Percentiles rank a stretch among this genome's conserved stretches.
These are phyloP conservation scores for Polyergus mexicanus DNA, from an alignment of 1,140 invertebrate species.

Conservation along the genomic window DNA sequence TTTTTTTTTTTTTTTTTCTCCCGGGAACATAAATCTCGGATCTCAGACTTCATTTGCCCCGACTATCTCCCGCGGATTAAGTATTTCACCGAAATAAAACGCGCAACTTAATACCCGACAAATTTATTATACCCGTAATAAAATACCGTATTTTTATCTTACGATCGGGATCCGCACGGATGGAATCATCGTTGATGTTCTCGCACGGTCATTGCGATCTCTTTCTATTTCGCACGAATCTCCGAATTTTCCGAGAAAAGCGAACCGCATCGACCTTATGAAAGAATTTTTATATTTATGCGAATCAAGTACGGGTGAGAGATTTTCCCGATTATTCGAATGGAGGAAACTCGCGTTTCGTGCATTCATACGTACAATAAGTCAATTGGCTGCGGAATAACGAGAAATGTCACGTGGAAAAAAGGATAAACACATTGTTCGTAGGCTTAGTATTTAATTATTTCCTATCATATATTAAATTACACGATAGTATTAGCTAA, in stretches of 20 bases:
- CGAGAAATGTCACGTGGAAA: conserved; percentile 26
- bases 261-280: conserved; percentile 42
- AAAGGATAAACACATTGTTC: neutral
- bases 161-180: conserved; percentile 14
- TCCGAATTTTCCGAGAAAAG: conserved; percentile 22
- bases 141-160: conserved; percentile 47
- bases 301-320: neutral
- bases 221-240: conserved; percentile 28
- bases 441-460: neutral
- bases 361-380: conserved; percentile 15
- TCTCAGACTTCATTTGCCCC: conserved; percentile 35
- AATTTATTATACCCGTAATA: conserved; percentile 38
- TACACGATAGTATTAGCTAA: neutral
- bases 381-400: conserved; percentile 25
- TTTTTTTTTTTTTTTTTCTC: no score
- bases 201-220: neutral
- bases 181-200: neutral
- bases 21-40: conserved; percentile 42
- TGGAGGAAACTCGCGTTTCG: conserved; percentile 40
- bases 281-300: conserved; percentile 49
- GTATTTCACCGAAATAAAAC: conserved; percentile 9
- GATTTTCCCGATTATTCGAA: conserved; percentile 23
- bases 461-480: neutral
- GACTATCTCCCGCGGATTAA: conserved; percentile 22
- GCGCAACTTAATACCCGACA: neutral